Percentiles rank a stretch among this genome's conserved stretches.
Conservation (phyloP, 2,113 vertebrate genomes). For the Sphaerodactylus townsendi region DNA sequence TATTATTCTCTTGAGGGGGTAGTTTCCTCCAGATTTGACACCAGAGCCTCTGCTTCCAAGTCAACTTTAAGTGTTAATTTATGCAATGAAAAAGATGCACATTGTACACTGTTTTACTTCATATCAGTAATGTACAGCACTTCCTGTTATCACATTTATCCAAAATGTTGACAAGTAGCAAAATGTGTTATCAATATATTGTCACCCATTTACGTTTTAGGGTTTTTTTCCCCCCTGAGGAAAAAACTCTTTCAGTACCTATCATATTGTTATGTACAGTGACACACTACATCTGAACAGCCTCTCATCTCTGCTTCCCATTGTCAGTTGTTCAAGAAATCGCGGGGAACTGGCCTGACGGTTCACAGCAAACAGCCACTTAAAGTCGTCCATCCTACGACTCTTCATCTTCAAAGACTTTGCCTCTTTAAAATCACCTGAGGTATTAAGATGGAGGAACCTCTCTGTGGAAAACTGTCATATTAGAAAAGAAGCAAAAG, state of each 20-base stretch:
- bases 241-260: neutral
- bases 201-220: neutral
- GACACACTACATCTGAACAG: neutral
- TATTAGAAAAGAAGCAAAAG: neutral
- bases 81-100: neutral
- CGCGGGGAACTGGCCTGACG: neutral
- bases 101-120: neutral
- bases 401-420: neutral
- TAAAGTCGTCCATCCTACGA: neutral
- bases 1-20: neutral
- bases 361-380: neutral
- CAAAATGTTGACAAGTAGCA: neutral
- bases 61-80: neutral
- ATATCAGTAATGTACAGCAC: neutral
- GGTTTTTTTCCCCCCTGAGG: neutral
- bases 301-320: neutral
- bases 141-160: neutral
- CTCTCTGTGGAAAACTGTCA: neutral
- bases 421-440: neutral
- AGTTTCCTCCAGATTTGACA: neutral
- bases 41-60: neutral
- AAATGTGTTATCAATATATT: neutral
- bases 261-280: neutral
- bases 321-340: neutral
- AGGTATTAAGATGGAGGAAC: neutral